Evolutionary conservation across 1,140 invertebrate species (phyloP).

Genomic region (Halictus rubicundus): DNA sequence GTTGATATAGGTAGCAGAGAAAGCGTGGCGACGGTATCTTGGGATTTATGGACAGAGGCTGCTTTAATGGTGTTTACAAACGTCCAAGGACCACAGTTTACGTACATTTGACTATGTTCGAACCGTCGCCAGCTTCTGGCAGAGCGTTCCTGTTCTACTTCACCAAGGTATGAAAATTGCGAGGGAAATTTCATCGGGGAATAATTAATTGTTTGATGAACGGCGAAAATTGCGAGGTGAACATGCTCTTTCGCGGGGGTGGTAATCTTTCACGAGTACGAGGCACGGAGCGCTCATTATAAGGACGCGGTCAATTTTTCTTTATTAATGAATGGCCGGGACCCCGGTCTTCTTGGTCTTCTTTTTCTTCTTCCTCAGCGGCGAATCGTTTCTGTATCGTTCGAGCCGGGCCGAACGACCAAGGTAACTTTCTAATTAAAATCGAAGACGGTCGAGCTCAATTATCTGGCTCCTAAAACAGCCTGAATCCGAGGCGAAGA

Average conservation of each 20-base stretch:
- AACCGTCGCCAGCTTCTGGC: too few species aligned
- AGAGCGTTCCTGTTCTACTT: too few species aligned
- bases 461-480: conserved; percentile 8
- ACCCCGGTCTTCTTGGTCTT: background rate
- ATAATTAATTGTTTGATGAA: conserved; percentile 8
- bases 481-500: background rate
- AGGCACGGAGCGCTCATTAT: background rate
- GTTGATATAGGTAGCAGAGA: too few species aligned
- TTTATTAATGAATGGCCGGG: conserved; percentile 23
- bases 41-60: too few species aligned
- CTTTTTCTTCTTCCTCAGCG: background rate
- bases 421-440: background rate
- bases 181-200: background rate
- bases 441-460: background rate
- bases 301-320: conserved; percentile 7
- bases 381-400: background rate
- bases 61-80: too few species aligned
- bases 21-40: too few species aligned
- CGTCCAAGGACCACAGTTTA: too few species aligned
- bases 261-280: conserved; percentile 15
- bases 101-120: too few species aligned
- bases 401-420: too few species aligned
- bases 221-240: background rate
- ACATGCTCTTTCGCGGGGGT: background rate
- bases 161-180: background rate